Evolutionary conservation across 1,140 invertebrate species (phyloP), one percentile per base, ranked within the genome.

Genomic region (Drosophila lacertosa): DNA sequence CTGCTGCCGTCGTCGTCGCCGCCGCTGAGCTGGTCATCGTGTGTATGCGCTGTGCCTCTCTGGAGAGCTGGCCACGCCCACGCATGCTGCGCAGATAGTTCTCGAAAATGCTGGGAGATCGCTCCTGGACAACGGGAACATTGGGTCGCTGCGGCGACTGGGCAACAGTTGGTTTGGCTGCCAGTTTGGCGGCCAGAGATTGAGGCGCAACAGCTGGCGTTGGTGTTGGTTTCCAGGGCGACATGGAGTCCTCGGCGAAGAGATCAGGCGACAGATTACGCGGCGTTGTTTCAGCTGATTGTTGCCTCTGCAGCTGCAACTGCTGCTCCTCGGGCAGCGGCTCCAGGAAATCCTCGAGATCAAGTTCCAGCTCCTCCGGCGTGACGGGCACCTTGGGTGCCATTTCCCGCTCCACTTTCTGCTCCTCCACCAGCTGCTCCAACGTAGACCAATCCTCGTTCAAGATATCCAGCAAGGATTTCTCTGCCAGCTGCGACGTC

Each of bases 81-180:
- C 79, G 64, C 48, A 70, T 74, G 24, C 74, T 63, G 5, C 84
- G 67, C 3, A 90, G 51, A 35, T 89, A 90, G 20, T 77, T 67
- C 54, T 90, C 82, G 18, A 84, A 90, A n/a, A 90, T 73, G 51
- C 79, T 90, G 2, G 89, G 89, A 0, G 89, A 90, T 13, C 72
- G 84, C 10, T 88, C 77, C 16, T 44, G 51, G 5, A 1, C 20
- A 16, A 13, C 10, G 0, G 67, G 22, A n/a, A 20, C 44, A 0
- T 26, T 59, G 11, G 64, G 29, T 7, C 64, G 51, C 15, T 72
- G 45, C 2, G 64, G 66, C 13, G 88, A 62, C 1, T 45, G 15
- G 4, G 15, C 10, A 6, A 44, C 53, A 4, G 29, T 15, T 0
- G 22, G 3, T n/a, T 89, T 89, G 4, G 58, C 60, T 1, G 84